Conservation (phyloP, 1,140 invertebrate genomes). For the Matsumurasca onukii region DNA sequence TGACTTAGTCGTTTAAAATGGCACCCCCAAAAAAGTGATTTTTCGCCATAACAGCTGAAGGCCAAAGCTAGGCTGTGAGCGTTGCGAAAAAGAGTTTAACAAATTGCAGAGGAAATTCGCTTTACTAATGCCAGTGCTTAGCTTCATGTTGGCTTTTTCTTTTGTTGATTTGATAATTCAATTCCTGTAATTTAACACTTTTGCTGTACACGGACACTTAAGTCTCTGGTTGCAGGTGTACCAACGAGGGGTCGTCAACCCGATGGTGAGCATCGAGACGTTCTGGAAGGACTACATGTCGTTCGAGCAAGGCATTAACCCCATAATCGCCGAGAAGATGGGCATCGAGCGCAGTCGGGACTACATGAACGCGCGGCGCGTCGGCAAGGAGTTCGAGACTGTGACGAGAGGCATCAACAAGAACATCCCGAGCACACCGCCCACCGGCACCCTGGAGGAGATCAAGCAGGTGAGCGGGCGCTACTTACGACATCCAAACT, state of each 20-base stretch:
- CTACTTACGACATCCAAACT: too few relatives aligned
- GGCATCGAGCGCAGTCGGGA: slow-evolving; percentile 88
- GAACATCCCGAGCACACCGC: slow-evolving; percentile 91
- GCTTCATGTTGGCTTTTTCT: too few relatives aligned
- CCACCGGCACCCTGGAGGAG: slow-evolving; percentile 88
- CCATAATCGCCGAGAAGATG: slow-evolving; percentile 95
- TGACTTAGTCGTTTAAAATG: too few relatives aligned
- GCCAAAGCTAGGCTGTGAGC: too few relatives aligned
- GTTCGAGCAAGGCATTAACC: slow-evolving; percentile 94
- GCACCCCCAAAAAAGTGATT: too few relatives aligned
- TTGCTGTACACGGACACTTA: too few relatives aligned
- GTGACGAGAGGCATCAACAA: slow-evolving; percentile 93
- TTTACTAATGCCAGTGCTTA: too few relatives aligned
- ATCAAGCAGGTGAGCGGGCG: slow-evolving; percentile 76
- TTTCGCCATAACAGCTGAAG: too few relatives aligned
- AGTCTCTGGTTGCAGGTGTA: slow-evolving; percentile 65
- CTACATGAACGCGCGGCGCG: slow-evolving; percentile 95
- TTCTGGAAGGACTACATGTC: slow-evolving; percentile 96
- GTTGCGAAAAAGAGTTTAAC: too few relatives aligned
- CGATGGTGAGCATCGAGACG: slow-evolving; percentile 96
- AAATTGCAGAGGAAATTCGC: too few relatives aligned
- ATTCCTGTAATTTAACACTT: too few relatives aligned
- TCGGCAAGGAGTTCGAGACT: slow-evolving; percentile 96
- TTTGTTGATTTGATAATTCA: too few relatives aligned
- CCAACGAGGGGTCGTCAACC: slow-evolving; percentile 92